phyloP scores from a whole-genome alignment of 2,797 vertebrate genomes.

The Sebastolobus altivelis region DNA sequence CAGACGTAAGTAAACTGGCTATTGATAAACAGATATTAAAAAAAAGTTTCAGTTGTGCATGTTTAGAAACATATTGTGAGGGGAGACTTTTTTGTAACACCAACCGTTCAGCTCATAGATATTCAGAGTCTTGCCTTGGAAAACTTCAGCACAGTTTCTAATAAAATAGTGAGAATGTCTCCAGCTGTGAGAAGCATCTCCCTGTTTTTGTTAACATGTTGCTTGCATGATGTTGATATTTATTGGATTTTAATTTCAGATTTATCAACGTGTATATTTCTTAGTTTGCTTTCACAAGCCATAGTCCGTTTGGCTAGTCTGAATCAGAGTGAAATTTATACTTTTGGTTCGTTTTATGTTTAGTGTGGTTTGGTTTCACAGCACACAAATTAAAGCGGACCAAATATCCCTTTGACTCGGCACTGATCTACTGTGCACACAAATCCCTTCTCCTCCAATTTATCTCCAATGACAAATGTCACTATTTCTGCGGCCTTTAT shows the following conservation, averaged over 20 bases:
- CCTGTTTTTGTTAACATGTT: not conserved
- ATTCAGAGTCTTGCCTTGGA: not conserved
- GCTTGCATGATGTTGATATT: not conserved
- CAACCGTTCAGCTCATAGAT: not conserved
- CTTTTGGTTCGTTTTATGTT: too few species aligned
- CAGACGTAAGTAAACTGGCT: constrained; percentile 91
- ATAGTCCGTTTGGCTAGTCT: too few species aligned
- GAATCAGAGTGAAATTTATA: too few species aligned
- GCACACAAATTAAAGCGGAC: too few species aligned
- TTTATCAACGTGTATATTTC: not conserved
- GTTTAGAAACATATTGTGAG: not conserved
- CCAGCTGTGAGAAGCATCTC: not conserved
- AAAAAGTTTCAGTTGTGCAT: not conserved
- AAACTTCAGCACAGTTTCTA: not conserved
- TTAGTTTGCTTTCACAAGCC: not conserved
- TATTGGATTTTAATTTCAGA: not conserved
- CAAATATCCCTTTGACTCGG: too few species aligned
- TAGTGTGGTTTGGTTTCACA: too few species aligned
- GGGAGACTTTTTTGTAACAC: not conserved
- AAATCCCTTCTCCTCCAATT: too few species aligned
- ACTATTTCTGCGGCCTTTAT: too few species aligned
- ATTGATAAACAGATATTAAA: not conserved
- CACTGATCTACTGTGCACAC: too few species aligned
- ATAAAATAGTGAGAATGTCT: not conserved
- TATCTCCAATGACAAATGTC: too few species aligned